phyloP scores from a whole-genome alignment of 2,888 invertebrate genomes.

The Stenotaenia linearis region DNA sequence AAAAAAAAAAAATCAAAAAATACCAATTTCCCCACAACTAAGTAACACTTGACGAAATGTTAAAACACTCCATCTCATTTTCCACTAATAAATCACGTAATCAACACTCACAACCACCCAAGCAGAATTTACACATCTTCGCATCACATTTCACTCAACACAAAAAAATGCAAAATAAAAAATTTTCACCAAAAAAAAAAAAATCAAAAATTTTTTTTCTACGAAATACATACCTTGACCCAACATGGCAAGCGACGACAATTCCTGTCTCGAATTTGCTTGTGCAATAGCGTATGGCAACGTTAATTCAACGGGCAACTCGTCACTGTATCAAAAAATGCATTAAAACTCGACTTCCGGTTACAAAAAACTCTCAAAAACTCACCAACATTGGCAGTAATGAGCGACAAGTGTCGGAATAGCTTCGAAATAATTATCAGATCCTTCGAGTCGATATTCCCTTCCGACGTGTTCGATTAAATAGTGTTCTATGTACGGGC shows the following conservation, averaged over 20 bases:
- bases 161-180: not conserved
- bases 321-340: constrained; percentile 59
- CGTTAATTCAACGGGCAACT: constrained; percentile 81
- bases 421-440: constrained; percentile 85
- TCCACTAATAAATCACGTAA: too few species aligned
- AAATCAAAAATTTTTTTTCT: too few species aligned
- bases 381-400: constrained; percentile 84
- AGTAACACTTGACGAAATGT: too few species aligned
- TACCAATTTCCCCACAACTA: too few species aligned
- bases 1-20: too few species aligned
- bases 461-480: constrained; percentile 73
- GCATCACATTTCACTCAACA: too few species aligned
- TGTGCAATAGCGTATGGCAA: constrained; percentile 79
- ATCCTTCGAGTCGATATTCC: constrained; percentile 82
- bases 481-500: constrained; percentile 92
- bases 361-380: constrained; percentile 34
- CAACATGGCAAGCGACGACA: constrained; percentile 80
- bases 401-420: constrained; percentile 89
- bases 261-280: constrained; percentile 81
- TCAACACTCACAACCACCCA: too few species aligned
- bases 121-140: not conserved
- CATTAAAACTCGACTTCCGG: not conserved
- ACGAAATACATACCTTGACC: too few species aligned
- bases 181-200: not conserved
- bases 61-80: too few species aligned